These are phyloP conservation scores for Vanessa cardui DNA, from an alignment of 2,888 invertebrate genomes.

Conservation along the genomic window DNA sequence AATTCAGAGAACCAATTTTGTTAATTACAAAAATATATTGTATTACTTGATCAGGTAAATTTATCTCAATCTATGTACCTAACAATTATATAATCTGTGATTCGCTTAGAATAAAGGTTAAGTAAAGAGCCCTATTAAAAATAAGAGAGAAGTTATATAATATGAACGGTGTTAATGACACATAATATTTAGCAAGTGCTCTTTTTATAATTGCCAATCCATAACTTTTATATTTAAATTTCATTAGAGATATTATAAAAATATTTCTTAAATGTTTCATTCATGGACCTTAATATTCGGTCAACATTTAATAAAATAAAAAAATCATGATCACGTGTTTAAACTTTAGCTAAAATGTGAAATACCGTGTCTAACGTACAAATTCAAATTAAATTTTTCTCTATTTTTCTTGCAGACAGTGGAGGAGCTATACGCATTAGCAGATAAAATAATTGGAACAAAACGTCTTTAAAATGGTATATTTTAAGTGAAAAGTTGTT, in stretches of 20 bases:
- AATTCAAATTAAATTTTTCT: background rate
- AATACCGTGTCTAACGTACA: too few species aligned
- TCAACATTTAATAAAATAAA: background rate
- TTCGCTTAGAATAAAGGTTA: too few species aligned
- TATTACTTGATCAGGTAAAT: too few species aligned
- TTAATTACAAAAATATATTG: too few species aligned
- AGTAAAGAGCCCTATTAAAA: background rate
- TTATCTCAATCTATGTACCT: too few species aligned
- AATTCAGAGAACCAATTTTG: too few species aligned
- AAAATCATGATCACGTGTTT: too few species aligned
- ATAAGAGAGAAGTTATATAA: conserved; percentile 1
- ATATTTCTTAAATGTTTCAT: background rate
- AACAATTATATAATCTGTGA: too few species aligned
- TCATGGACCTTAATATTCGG: conserved; percentile 3
- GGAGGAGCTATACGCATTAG: conserved; percentile 85
- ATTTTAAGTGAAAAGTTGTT: conserved; percentile 14
- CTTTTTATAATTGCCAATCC: conserved; percentile 15
- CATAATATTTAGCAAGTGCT: conserved; percentile 23
- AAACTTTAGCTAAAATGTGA: too few species aligned
- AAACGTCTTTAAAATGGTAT: conserved; percentile 59
- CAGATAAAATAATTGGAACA: conserved; percentile 85
- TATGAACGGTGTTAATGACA: conserved; percentile 19
- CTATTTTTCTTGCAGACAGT: conserved; percentile 82
- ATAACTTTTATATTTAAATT: conserved; percentile 17
- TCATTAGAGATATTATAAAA: conserved; percentile 3